Evolutionary conservation across 2,113 vertebrate species (phyloP), one percentile per base, ranked within the genome.

Genomic region (Anolis sagrei): DNA sequence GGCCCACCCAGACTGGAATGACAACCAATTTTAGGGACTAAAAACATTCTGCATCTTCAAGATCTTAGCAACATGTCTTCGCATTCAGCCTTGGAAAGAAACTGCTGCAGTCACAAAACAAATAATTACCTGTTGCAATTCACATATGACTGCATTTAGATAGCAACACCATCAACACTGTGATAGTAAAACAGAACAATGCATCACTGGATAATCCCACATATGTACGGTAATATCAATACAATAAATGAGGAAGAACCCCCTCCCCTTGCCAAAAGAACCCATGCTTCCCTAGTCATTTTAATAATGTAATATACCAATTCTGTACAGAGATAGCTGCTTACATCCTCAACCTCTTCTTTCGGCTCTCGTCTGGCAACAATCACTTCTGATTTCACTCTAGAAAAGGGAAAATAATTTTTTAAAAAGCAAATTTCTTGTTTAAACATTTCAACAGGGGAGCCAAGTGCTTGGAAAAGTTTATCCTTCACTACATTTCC

Each of bases 271-370:
- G 49, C 68, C 87, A 44, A 0, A 11, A 80, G 54, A 64, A 14
- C 44, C 91, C 95, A 87, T 84, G 88, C 83, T 58, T 84, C 86
- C 92, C 0, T 89, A 94, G 90, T 83, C 95, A 93, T 90, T 93
- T 94, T 91, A 95, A 93, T 94, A 95, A 95, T 93, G 93, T 92
- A 91, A 95, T 96, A 92, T 95, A 97, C 96, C 96, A 96, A 92
- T 95, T 96, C 96, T 94, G 96, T 97, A 95, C 95, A 97, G 95
- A 97, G 96, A 94, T 95, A 96, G 96, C 95, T 95, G 97, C 98
- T 97, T 95, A 98, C 98, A 94, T 99, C 98, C 90, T 99, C 99
- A 77, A 95, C 97, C 95, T 99, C 99, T 89, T 99, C 99, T 96
- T 98, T 99, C 82, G 97, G 97, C 58, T 99, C 98, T 89, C 97